A percentile compares a stretch with the other conserved stretches of the same genome.
phyloP scores from a whole-genome alignment of 2,797 vertebrate species.

The Epinephelus coioides region DNA sequence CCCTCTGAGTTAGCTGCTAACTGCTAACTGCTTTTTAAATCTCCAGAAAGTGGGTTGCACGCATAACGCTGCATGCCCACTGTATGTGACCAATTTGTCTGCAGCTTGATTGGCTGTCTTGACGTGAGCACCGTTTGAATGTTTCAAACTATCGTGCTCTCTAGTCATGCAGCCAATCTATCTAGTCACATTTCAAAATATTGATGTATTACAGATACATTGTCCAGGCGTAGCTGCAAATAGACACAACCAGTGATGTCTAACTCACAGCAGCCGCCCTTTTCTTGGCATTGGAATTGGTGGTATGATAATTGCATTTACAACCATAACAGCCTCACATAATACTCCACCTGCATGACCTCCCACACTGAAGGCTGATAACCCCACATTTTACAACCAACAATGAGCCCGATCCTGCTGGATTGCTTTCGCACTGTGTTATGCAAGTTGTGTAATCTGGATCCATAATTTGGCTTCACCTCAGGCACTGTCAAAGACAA shows the following conservation, averaged over 20 bases:
- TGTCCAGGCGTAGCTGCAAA: not conserved
- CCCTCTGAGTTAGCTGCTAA: too few species aligned
- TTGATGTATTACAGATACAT: too few species aligned
- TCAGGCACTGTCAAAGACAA: constrained; percentile 30
- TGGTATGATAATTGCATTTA: constrained; percentile 36
- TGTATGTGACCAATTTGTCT: too few species aligned
- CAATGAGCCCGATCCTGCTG: not conserved
- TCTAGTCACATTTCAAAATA: too few species aligned
- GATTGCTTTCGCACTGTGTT: constrained; percentile 21
- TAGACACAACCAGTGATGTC: not conserved
- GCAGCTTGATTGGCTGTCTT: too few species aligned
- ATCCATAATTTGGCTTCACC: constrained; percentile 40
- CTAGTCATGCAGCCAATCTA: too few species aligned
- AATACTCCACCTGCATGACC: constrained; percentile 18
- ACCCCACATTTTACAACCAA: constrained; percentile 38
- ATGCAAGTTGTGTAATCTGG: constrained; percentile 18
- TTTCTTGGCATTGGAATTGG: constrained; percentile 23
- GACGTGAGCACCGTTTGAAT: too few species aligned
- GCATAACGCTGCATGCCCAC: too few species aligned
- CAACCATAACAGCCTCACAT: not conserved
- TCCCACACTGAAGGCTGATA: constrained; percentile 19
- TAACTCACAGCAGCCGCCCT: not conserved
- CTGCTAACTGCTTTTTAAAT: too few species aligned
- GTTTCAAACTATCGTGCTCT: too few species aligned
- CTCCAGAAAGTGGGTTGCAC: too few species aligned